Conservation (phyloP, 2,888 invertebrate genomes). For the Spatulosminthurus flaviceps region DNA sequence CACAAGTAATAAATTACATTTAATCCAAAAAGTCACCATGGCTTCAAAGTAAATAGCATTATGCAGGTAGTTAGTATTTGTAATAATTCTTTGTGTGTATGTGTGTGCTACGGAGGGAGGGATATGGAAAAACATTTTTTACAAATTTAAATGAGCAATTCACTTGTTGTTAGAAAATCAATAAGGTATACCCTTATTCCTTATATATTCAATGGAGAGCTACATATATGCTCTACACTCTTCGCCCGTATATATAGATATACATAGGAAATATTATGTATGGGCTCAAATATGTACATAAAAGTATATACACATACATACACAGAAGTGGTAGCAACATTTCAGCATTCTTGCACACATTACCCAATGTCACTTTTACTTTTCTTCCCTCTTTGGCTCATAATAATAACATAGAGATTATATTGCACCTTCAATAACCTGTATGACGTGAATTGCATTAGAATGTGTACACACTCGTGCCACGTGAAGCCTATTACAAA, state of each 20-base stretch:
- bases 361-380: constrained; percentile 33
- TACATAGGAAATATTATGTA: too few species aligned
- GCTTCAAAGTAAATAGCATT: constrained; percentile 4
- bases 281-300: too few species aligned
- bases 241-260: background rate
- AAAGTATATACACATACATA: too few species aligned
- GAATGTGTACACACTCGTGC: constrained; percentile 7
- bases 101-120: too few species aligned
- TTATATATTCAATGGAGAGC: too few species aligned
- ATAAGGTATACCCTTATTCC: background rate
- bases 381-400: constrained; percentile 25
- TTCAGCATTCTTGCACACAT: constrained; percentile 11
- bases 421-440: constrained; percentile 4
- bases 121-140: background rate
- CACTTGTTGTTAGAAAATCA: constrained; percentile 2
- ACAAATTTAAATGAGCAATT: constrained; percentile 14
- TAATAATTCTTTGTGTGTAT: too few species aligned
- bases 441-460: constrained; percentile 21
- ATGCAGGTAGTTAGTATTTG: background rate
- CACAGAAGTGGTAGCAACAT: background rate
- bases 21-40: background rate
- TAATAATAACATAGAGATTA: constrained; percentile 1
- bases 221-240: too few species aligned
- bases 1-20: background rate
- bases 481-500: constrained; percentile 9